Evolutionary conservation across 2,113 vertebrate genomes (phyloP), one percentile per base, ranked within the genome.

Genomic region (Heteronetta atricapilla): DNA sequence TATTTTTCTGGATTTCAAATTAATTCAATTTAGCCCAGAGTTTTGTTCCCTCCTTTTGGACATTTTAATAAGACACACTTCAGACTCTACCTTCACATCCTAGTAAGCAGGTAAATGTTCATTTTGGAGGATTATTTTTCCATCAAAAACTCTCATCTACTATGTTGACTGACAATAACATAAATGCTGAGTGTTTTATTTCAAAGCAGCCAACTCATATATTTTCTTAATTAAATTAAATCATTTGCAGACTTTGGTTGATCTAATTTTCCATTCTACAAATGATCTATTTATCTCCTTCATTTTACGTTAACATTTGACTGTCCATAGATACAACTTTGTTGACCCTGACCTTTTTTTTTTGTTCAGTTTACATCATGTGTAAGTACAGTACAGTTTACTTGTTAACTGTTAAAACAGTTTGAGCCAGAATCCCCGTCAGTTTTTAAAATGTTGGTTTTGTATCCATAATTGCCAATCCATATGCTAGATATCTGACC

Each of bases 201-300:
- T 48, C 62, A 78, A 87, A 84, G 66, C 67, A 87, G 33, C 70
- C 91, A 77, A 31, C 50, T 89, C 50, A 26, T 90, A 4, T 50
- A 66, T 93, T 82, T 86, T 42, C 69, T 93, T 84, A 79, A 82
- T 96, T 93, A 50, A 79, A 84, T 84, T 38, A 29, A 11, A 85
- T 14, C 33, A 46, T 91, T 93, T 93, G 26, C 64, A 88, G 68
- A 38, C 52, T 81, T 84, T n/a, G 23, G 21, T 74, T 92, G 33
- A 60, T 80, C 34, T 69, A 48, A 67, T 22, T 86, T 67, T 46
- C 31, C 26, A 3, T 73, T 77, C 31, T 85, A 69, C 16, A 80
- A 82, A 73, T 59, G 16, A 91, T 40, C 56, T 36, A 62, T 50
- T 87, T 89, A 53, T 82, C 19, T 87, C 46, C 36, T 86, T 86